Evolutionary conservation across 2,888 invertebrate genomes (phyloP).

Genomic region (Cataglyphis altisquamis): DNA sequence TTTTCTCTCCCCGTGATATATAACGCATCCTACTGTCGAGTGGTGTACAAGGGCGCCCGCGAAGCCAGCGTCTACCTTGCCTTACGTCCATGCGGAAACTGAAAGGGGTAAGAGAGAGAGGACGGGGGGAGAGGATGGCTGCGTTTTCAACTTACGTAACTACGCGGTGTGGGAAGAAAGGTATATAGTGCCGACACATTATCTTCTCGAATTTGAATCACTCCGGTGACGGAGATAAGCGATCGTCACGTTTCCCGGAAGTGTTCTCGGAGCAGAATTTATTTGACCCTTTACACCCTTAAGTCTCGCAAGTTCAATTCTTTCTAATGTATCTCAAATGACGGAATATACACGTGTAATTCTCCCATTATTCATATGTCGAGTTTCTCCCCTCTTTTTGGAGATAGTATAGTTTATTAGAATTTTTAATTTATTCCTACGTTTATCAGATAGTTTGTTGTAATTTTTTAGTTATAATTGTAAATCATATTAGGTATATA

Average conservation of each 20-base stretch:
- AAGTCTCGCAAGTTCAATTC: neutral
- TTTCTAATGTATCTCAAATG: neutral
- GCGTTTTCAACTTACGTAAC: constrained; percentile 77
- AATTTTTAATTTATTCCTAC: neutral
- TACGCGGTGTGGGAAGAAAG: constrained; percentile 57
- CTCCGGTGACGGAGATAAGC: constrained; percentile 41
- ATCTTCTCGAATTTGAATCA: constrained; percentile 83
- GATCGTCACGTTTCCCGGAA: constrained; percentile 40
- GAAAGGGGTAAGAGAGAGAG: constrained; percentile 32
- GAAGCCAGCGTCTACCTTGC: constrained; percentile 68
- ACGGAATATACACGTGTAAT: neutral
- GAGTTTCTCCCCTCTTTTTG: neutral
- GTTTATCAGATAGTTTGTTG: neutral
- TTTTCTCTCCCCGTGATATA: constrained; percentile 81
- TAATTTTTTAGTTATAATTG: constrained; percentile 5
- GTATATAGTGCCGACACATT: constrained; percentile 73
- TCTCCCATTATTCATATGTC: neutral
- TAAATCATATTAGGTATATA: constrained; percentile 11
- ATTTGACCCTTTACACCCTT: neutral
- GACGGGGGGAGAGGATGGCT: constrained; percentile 40
- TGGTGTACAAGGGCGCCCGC: constrained; percentile 50
- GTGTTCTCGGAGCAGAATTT: neutral
- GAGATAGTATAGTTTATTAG: neutral
- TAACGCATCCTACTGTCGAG: constrained; percentile 77
- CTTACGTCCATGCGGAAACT: constrained; percentile 71